These are phyloP conservation scores for Chloroclystis v-ata DNA, from an alignment of 2,888 invertebrate species.

Conservation along the genomic window DNA sequence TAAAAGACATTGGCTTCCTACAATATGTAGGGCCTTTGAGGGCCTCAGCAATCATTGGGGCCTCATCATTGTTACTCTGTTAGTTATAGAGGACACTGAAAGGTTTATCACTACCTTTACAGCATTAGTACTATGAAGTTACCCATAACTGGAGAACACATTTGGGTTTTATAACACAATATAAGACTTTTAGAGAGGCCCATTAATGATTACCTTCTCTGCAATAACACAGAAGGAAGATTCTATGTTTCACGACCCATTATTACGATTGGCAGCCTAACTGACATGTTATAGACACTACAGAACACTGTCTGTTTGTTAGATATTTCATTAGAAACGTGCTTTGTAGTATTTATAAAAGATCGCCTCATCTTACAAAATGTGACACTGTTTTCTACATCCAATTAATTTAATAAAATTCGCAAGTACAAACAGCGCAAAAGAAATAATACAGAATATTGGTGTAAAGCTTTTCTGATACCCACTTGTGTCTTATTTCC, in stretches of 20 bases:
- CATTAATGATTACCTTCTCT: not conserved
- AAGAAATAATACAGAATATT: no score
- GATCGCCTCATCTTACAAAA: not conserved
- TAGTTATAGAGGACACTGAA: not conserved
- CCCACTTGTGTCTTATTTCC: no score
- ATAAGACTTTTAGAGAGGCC: not conserved
- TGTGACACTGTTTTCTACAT: not conserved
- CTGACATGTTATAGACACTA: constrained; percentile 3
- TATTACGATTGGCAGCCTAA: constrained; percentile 5
- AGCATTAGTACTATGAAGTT: not conserved
- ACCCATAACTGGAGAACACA: no score
- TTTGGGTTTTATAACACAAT: not conserved
- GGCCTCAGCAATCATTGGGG: not conserved
- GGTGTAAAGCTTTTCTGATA: no score
- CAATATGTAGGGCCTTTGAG: constrained; percentile 23
- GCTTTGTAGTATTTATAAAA: not conserved
- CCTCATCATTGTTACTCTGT: not conserved
- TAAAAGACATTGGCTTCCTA: constrained; percentile 31
- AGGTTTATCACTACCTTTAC: constrained; percentile 3
- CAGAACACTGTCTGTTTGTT: not conserved
- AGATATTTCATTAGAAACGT: not conserved
- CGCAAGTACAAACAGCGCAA: no score
- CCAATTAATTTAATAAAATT: no score
- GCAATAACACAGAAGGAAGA: not conserved
- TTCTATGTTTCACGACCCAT: not conserved